Evolutionary conservation across 1,140 invertebrate species (phyloP), one percentile per base, ranked within the genome.

Genomic region (Drosophila nigromelanica): DNA sequence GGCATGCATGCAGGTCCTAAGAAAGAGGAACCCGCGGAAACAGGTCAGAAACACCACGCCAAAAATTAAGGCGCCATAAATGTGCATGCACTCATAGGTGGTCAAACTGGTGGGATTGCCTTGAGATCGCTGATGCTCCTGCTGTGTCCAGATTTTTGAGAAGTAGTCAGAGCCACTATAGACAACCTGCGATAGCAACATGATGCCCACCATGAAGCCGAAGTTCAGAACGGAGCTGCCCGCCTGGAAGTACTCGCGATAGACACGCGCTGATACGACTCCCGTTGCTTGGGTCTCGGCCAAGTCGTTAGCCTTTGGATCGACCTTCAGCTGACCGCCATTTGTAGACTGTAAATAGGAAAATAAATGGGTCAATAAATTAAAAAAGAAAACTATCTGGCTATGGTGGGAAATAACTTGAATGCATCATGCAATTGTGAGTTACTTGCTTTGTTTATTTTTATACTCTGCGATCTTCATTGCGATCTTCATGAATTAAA

Each of bases 111-210:
- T 90, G 21, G 73, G n/a, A 12, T 70, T 11, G n/a, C 83, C 78
- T 27, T 81, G 73, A 0, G 56, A 68, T 47, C 93, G 75, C 5
- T 92, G 92, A 4, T 86, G 75, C 73, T 94, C 93, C 45, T 93
- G 62, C 35, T 93, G 93, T 0, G 93, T 94, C 97, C 97, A 98
- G 67, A 94, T 95, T 69, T 95, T 95, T 0, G 97, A 92, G 94
- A 96, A 98, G 85, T 95, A 98, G 86, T 98, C 97, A 6, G 94
- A 94, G 1, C 94, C 94, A 61, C 95, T 96, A 33, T 95, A 96
- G 0, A 94, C 91, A 0, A 93, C 89, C 92, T 97, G 96, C 0
- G 96, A 94, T 1, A 96, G n/a, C 1, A 96, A n/a, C 76, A 96
- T 93, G 0, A 94, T 64, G 0, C 95, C 43, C 0, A 94, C 43